Base-by-base conservation (phyloP, 1,140 invertebrate species). In the Diorhabda carinulata region DNA sequence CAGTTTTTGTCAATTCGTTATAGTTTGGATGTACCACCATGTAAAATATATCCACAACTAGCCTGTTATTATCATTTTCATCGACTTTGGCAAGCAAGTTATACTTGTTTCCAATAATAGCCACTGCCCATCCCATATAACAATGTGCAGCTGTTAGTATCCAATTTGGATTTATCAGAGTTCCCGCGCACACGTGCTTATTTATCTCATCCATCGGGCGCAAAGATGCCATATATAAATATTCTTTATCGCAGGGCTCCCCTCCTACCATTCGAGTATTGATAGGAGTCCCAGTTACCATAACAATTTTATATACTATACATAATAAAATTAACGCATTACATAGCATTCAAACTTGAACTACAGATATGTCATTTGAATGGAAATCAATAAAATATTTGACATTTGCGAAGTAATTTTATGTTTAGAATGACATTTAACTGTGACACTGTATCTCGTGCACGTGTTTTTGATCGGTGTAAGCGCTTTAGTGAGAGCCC, bases 171-270 rank as follows among this genome's bases (percentile, higher is more conserved):
- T 83, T 83, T 40, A 89, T 83, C 10, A 90, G 82, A 2, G 87
- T 81, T 3, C 86, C 88, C 3, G 88, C 88, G 72, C 88, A 89
- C 45, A 83, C 79, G 71, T 88, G 87, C 3, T 40, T 6, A 3
- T 52, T 52, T 52, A n/a, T 6, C 2, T 52, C n/a, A 2, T 52
- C 47, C n/a, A n/a, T 2, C 6, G 47, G 47, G 6, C 47, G 47
- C 3, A 52, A 52, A 52, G 47, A 52, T 2, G n/a, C 47, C 47
- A 52, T 52, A 52, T 8, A 52, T 2, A 52, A n/a, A 52, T 52
- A 52, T 52, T 52, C 47, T 4, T 52, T 4, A 4, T 52, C 47
- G n/a, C 47, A 52, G 2, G 47, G 47, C n/a, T 52, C n/a, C n/a
- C 47, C 47, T 52, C 47, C 47, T 8, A 52, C 47, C n/a, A 52